Evolutionary conservation across 2,888 invertebrate genomes (phyloP).

Genomic region (Bugula neritina): DNA sequence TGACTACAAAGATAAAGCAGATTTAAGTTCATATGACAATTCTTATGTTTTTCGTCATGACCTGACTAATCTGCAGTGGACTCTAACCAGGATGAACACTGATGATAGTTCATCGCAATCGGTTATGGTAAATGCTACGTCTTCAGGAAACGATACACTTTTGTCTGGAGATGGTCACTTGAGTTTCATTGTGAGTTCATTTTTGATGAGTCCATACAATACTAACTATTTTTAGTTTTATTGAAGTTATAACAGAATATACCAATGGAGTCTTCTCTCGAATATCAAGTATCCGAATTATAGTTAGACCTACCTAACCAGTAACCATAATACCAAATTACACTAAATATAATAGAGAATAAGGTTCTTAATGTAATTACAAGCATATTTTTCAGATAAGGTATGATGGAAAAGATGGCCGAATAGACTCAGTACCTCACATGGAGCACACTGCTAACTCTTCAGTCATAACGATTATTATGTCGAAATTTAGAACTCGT

Average conservation of each 20-base stretch:
- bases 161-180: constrained; percentile 16
- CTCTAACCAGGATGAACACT: not conserved
- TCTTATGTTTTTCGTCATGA: not conserved
- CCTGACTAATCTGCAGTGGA: constrained; percentile 3
- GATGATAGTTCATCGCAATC: not conserved
- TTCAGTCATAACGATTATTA: constrained; percentile 61
- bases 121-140: constrained; percentile 1
- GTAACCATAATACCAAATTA: too few relatives aligned
- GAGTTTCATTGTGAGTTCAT: constrained; percentile 30
- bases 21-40: not conserved
- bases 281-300: too few relatives aligned
- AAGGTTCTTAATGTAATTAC: too few relatives aligned
- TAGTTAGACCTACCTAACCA: too few relatives aligned
- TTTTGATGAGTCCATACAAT: too few relatives aligned
- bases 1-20: constrained; percentile 39
- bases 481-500: constrained; percentile 57
- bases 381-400: too few relatives aligned
- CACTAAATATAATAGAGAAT: too few relatives aligned
- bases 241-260: too few relatives aligned
- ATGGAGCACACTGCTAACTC: constrained; percentile 65
- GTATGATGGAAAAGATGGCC: constrained; percentile 55
- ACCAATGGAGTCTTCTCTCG: too few relatives aligned
- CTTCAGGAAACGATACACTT: not conserved
- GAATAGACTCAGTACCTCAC: constrained; percentile 60
- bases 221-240: too few relatives aligned